These are phyloP conservation scores for Diaprepes abbreviatus DNA, from an alignment of 2,888 invertebrate genomes.

Conservation along the genomic window DNA sequence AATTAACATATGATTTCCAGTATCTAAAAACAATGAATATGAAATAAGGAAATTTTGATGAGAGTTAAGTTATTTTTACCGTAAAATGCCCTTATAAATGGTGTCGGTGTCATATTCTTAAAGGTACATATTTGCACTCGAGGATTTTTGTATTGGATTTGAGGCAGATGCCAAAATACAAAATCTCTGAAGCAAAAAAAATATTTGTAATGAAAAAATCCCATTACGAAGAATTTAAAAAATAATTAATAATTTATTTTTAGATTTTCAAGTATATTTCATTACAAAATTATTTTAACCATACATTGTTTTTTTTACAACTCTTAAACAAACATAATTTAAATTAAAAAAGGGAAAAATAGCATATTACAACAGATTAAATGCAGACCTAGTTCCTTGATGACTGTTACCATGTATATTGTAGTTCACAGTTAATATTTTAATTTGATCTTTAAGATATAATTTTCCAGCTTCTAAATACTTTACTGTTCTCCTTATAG, in stretches of 20 bases:
- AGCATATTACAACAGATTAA: too few species aligned
- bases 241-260: too few species aligned
- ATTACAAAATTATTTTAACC: too few species aligned
- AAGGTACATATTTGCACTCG: slow-evolving; percentile 89
- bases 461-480: slow-evolving; percentile 88
- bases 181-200: slow-evolving; percentile 80
- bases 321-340: too few species aligned
- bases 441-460: slow-evolving; percentile 85
- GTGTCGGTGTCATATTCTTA: slow-evolving; percentile 92
- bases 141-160: slow-evolving; percentile 96
- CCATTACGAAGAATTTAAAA: too few species aligned
- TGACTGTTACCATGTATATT: slow-evolving; percentile 81
- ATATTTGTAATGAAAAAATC: too few species aligned
- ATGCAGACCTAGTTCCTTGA: slow-evolving; percentile 76
- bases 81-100: slow-evolving; percentile 90
- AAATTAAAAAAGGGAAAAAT: background rate
- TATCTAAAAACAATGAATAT: slow-evolving; percentile 69
- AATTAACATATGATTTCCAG: slow-evolving; percentile 86
- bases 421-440: slow-evolving; percentile 89
- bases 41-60: too few species aligned
- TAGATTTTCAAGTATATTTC: too few species aligned
- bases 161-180: slow-evolving; percentile 95
- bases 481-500: slow-evolving; percentile 87
- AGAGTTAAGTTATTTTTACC: slow-evolving; percentile 68
- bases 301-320: too few species aligned